Conservation (phyloP, 2,797 vertebrate species). For the Crax fasciolata region DNA sequence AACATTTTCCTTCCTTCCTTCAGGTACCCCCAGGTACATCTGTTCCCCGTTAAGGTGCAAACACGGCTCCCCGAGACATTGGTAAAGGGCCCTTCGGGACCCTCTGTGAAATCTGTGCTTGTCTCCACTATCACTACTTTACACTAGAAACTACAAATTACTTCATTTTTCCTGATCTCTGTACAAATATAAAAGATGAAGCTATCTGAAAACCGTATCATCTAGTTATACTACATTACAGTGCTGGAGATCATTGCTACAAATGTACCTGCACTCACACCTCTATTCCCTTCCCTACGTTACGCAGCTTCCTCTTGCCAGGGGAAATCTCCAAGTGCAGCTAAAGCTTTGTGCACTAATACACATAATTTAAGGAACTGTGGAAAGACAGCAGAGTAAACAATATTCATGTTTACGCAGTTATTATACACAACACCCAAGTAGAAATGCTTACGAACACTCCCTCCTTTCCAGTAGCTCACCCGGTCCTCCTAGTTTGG, state of each 20-base stretch:
- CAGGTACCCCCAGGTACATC: background rate
- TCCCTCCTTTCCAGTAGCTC: background rate
- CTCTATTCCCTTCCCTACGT: background rate
- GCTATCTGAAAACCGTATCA: constrained; percentile 46
- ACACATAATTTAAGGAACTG: background rate
- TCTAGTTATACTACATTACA: constrained; percentile 57
- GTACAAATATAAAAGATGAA: constrained; percentile 73
- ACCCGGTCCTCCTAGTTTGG: background rate
- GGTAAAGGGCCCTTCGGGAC: background rate
- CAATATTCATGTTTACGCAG: background rate
- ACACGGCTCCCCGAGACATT: constrained; percentile 47
- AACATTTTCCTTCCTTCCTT: background rate
- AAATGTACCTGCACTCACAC: background rate
- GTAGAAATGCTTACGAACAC: background rate
- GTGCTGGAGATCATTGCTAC: constrained; percentile 5
- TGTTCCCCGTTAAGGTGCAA: constrained; percentile 66
- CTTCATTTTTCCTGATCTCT: constrained; percentile 65
- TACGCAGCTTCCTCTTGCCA: background rate
- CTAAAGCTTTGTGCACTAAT: constrained; percentile 30
- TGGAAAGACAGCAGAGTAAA: background rate
- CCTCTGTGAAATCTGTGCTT: constrained; percentile 71
- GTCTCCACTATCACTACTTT: constrained; percentile 63
- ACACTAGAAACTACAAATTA: constrained; percentile 67
- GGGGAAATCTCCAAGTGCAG: constrained; percentile 51
- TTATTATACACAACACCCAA: background rate